phyloP scores from a whole-genome alignment of 1,140 invertebrate genomes.

The Bombyx mori region ASM3026992v2 NC_085133.1:967501-968000 shows the following conservation, averaged over 20 bases:
- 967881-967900: conserved; percentile 60
- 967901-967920: conserved; percentile 38
- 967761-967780: too few relatives aligned
- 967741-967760: too few relatives aligned
- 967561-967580: too few relatives aligned
- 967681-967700: too few relatives aligned
- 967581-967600: too few relatives aligned
- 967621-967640: too few relatives aligned
- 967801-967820: conserved; percentile 1
- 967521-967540: conserved; percentile 6
- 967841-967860: conserved; percentile 59
- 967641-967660: too few relatives aligned
- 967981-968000: conserved; percentile 65
- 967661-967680: too few relatives aligned
- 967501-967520: background rate
- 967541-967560: too few relatives aligned
- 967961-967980: conserved; percentile 60
- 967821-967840: conserved; percentile 23
- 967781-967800: background rate
- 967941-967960: conserved; percentile 50
- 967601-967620: too few relatives aligned
- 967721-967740: too few relatives aligned
- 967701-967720: too few relatives aligned
- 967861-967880: conserved; percentile 52
- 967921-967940: conserved; percentile 31